These are phyloP conservation scores for Xestia rhomboidea DNA, from an alignment of 2,888 invertebrate species.

Conservation along the genomic window DNA sequence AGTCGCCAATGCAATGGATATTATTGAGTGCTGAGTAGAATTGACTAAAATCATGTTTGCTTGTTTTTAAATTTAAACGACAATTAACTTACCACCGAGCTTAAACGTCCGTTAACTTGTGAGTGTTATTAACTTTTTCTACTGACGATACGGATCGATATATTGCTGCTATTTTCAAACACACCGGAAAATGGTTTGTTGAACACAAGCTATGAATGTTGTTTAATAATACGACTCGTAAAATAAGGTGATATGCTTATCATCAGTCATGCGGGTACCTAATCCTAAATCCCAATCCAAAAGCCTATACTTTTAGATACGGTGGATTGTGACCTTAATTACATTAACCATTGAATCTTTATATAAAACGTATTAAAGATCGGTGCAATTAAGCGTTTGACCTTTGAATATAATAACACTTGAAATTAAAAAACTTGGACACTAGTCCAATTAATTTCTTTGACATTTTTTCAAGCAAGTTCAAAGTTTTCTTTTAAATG, in stretches of 20 bases:
- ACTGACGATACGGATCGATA: too few relatives aligned
- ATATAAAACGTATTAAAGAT: conserved; percentile 1
- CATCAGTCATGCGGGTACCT: not conserved
- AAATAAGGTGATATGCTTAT: not conserved
- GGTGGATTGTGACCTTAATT: not conserved
- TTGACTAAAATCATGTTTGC: not conserved
- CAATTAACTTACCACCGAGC: not conserved
- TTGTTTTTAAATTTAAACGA: not conserved
- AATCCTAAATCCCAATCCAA: not conserved
- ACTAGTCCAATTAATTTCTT: conserved; percentile 36
- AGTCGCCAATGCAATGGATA: conserved; percentile 3
- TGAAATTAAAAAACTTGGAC: conserved; percentile 26
- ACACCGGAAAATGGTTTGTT: not conserved
- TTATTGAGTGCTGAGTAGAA: not conserved
- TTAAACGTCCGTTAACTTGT: not conserved
- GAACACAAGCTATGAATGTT: not conserved
- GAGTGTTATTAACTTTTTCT: not conserved
- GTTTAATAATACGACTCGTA: not conserved
- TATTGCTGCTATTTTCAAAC: not conserved
- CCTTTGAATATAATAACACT: conserved; percentile 14
- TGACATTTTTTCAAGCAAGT: conserved; percentile 2
- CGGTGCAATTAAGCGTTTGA: conserved; percentile 21
- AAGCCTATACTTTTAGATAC: not conserved
- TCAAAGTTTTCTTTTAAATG: conserved; percentile 19
- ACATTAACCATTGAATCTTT: not conserved